These are phyloP conservation scores for Bombus polaris DNA, from an alignment of 1,140 invertebrate genomes.

Conservation along the genomic window DNA sequence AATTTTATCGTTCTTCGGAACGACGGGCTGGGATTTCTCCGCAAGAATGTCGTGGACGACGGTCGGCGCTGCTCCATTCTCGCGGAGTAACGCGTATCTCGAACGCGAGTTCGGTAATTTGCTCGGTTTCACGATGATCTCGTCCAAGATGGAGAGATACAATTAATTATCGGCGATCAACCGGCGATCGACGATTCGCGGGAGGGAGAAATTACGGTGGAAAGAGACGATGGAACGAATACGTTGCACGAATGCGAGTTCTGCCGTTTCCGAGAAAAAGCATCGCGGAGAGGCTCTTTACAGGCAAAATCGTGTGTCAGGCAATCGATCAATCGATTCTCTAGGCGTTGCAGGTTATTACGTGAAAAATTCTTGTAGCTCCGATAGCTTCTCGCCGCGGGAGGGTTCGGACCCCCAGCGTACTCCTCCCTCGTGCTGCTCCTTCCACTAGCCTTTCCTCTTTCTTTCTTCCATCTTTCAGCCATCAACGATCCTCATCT, in stretches of 20 bases:
- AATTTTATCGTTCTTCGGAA: constrained; percentile 51
- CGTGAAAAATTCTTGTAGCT: constrained; percentile 77
- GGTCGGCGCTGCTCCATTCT: background rate
- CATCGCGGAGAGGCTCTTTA: constrained; percentile 71
- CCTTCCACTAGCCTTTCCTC: constrained; percentile 34
- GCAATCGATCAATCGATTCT: constrained; percentile 78
- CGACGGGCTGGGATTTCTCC: constrained; percentile 12
- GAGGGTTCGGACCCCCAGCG: constrained; percentile 74
- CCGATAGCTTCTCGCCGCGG: constrained; percentile 76
- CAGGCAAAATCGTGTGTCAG: constrained; percentile 77
- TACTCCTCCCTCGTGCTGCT: constrained; percentile 41
- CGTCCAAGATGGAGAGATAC: background rate
- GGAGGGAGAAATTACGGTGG: constrained; percentile 43
- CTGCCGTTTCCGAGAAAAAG: constrained; percentile 48
- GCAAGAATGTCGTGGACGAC: background rate
- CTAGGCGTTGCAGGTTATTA: constrained; percentile 79
- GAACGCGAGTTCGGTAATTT: background rate
- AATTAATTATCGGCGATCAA: constrained; percentile 58
- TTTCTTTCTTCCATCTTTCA: constrained; percentile 45
- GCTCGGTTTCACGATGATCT: background rate
- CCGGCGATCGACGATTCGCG: constrained; percentile 34
- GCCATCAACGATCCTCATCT: constrained; percentile 68
- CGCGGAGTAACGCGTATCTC: background rate
- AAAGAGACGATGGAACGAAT: constrained; percentile 25
- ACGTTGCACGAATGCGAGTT: background rate